These are phyloP conservation scores for Diorhabda elongata DNA, from an alignment of 1,140 invertebrate genomes.

Conservation along the genomic window DNA sequence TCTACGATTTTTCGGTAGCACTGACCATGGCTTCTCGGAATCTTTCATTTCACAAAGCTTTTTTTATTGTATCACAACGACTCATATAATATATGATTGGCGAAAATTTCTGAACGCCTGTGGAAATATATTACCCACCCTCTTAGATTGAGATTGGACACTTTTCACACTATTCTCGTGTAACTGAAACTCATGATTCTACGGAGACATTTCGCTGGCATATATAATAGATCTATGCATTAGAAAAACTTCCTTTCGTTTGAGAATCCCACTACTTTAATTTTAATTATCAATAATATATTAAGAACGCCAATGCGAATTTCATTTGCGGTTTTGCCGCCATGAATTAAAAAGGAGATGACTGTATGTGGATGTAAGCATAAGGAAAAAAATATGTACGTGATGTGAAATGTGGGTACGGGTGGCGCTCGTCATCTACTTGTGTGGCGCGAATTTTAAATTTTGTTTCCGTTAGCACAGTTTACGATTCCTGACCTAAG, in stretches of 20 bases:
- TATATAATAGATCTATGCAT: too few relatives aligned
- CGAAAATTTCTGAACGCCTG: too few relatives aligned
- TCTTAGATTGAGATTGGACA: too few relatives aligned
- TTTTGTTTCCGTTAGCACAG: slow-evolving; percentile 17
- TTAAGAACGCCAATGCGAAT: neutral
- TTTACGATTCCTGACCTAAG: slow-evolving; percentile 11
- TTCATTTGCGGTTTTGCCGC: neutral
- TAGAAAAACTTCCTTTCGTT: too few relatives aligned
- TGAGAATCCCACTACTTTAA: too few relatives aligned
- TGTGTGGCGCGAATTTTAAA: slow-evolving; percentile 15
- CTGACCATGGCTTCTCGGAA: too few relatives aligned
- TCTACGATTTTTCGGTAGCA: too few relatives aligned
- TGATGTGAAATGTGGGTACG: slow-evolving; percentile 16
- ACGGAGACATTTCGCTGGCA: too few relatives aligned
- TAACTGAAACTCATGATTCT: too few relatives aligned
- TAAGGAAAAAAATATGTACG: slow-evolving; percentile 13
- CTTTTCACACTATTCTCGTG: too few relatives aligned
- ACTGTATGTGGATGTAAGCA: slow-evolving; percentile 14
- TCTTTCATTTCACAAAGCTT: neutral
- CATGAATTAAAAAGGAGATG: slow-evolving; percentile 15
- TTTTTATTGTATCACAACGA: neutral
- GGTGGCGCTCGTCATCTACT: slow-evolving; percentile 13
- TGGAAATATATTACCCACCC: too few relatives aligned
- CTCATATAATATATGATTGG: too few relatives aligned
- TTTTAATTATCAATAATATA: neutral